phyloP scores from a whole-genome alignment of 2,888 invertebrate species.

The Mesochorus sp. region DNA sequence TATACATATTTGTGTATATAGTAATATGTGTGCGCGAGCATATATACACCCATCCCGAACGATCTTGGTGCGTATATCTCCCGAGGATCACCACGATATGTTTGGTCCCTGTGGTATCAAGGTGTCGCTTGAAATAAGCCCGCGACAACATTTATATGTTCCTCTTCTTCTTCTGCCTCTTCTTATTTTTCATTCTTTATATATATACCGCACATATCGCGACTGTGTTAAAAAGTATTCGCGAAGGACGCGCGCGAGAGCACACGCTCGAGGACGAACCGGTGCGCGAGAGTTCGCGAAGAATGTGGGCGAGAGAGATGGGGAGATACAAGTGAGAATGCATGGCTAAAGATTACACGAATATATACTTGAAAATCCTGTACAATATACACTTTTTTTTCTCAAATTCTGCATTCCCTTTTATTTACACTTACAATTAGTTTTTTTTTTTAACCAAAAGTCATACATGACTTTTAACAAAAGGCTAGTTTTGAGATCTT shows the following conservation, averaged over 20 bases:
- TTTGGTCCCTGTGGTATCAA: not conserved
- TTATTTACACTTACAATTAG: no score
- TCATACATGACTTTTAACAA: no score
- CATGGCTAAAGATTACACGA: slow-evolving; percentile 4
- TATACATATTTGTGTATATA: no score
- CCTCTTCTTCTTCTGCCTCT: not conserved
- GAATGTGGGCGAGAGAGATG: slow-evolving; percentile 13
- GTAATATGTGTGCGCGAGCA: no score
- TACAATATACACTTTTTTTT: slow-evolving; percentile 1
- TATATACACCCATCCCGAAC: not conserved
- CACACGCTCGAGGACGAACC: slow-evolving; percentile 27
- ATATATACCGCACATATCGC: slow-evolving; percentile 4
- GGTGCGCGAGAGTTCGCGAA: not conserved
- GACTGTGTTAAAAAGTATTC: slow-evolving; percentile 51
- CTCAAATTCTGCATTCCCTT: slow-evolving; percentile 22
- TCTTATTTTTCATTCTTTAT: slow-evolving; percentile 14
- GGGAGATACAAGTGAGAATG: slow-evolving; percentile 26
- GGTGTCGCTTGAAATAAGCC: slow-evolving; percentile 7
- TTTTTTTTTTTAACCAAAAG: no score
- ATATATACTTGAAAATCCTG: slow-evolving; percentile 9
- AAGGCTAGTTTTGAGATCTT: no score
- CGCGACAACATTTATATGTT: slow-evolving; percentile 29
- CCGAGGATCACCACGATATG: slow-evolving; percentile 4
- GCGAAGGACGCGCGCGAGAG: slow-evolving; percentile 49
- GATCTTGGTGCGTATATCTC: not conserved